A percentile compares a stretch with the other conserved stretches of the same genome.
phyloP scores from a whole-genome alignment of 2,888 invertebrate genomes.

The Branchinecta sandiegonensis region DNA sequence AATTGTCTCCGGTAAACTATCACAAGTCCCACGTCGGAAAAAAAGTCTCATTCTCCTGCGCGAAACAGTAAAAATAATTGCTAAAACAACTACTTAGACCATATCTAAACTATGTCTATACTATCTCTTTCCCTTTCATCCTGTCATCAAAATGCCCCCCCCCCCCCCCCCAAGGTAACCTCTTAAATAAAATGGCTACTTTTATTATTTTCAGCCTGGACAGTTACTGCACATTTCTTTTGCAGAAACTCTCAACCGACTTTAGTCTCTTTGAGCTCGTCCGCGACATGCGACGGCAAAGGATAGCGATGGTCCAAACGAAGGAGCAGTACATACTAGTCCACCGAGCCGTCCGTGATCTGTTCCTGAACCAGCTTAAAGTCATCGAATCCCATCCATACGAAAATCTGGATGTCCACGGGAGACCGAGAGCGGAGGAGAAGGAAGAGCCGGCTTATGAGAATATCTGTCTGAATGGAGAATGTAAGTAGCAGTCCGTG shows the following conservation, averaged over 20 bases:
- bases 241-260: conserved; percentile 37
- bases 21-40: too few species aligned
- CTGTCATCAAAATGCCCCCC: too few species aligned
- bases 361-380: conserved; percentile 41
- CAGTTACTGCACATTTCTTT: too few species aligned
- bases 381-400: conserved; percentile 42
- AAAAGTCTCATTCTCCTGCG: too few species aligned
- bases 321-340: conserved; percentile 44
- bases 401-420: conserved; percentile 38
- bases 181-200: too few species aligned
- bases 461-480: neutral
- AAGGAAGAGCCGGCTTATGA: neutral
- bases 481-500: neutral
- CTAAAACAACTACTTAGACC: too few species aligned
- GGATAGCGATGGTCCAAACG: conserved; percentile 42
- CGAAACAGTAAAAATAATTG: too few species aligned
- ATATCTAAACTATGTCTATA: too few species aligned
- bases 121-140: too few species aligned
- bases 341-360: conserved; percentile 40
- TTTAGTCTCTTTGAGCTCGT: conserved; percentile 41
- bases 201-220: too few species aligned
- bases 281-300: conserved; percentile 40
- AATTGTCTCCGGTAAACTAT: too few species aligned
- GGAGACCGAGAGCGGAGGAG: conserved; percentile 32
- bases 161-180: too few species aligned